Percentiles rank a stretch among this genome's conserved stretches.
Evolutionary conservation across 2,797 vertebrate species (phyloP).

Genomic region (Ptychadena robeensis): DNA sequence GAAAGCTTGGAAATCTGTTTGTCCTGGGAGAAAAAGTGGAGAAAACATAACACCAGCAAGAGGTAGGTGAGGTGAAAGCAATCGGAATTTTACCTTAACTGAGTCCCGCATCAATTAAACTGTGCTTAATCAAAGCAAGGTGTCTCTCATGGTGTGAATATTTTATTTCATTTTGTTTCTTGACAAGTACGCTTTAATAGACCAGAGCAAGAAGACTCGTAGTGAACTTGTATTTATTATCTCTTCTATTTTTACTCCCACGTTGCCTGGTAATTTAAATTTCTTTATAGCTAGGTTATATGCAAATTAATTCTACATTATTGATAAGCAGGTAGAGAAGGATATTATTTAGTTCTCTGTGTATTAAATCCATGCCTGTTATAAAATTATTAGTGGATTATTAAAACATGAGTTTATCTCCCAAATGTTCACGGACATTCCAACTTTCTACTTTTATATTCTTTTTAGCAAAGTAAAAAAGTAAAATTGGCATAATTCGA

Average conservation of each 20-base stretch:
- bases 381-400: conserved; percentile 32
- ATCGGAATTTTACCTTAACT: too few species aligned
- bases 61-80: too few species aligned
- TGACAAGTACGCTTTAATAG: not conserved
- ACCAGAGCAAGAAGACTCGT: not conserved
- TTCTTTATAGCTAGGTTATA: not conserved
- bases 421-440: not conserved
- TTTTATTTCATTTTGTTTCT: not conserved
- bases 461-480: not conserved
- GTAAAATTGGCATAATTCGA: not conserved
- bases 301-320: conserved; percentile 4
- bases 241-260: not conserved
- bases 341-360: conserved; percentile 19
- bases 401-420: conserved; percentile 23
- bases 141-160: too few species aligned
- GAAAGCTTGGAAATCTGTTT: too few species aligned
- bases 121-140: too few species aligned
- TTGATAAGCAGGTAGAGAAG: not conserved
- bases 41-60: too few species aligned
- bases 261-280: not conserved
- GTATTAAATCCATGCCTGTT: conserved; percentile 13
- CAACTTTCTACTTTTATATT: too few species aligned
- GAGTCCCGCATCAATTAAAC: too few species aligned
- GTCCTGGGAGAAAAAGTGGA: too few species aligned
- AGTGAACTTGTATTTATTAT: not conserved